These are phyloP conservation scores for Holacanthella duospinosa DNA, from an alignment of 2,888 invertebrate species.

Conservation along the genomic window DNA sequence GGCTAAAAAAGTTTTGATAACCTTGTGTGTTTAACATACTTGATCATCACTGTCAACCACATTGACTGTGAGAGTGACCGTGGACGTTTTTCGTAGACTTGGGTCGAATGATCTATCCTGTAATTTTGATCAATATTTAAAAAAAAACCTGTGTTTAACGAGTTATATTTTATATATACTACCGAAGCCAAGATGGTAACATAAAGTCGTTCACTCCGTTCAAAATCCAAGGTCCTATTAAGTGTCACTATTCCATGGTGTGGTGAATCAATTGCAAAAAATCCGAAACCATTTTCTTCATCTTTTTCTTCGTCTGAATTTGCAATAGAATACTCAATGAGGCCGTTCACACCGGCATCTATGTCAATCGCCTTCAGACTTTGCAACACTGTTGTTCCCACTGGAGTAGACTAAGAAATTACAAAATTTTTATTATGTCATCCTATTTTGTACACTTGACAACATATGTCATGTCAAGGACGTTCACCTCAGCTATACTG, in stretches of 20 bases:
- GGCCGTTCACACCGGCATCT: conserved; percentile 77
- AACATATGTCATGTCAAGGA: neutral
- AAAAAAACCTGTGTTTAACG: neutral
- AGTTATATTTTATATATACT: conserved; percentile 42
- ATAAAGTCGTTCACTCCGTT: conserved; percentile 73
- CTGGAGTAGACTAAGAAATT: conserved; percentile 63
- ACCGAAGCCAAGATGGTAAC: conserved; percentile 81
- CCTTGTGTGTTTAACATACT: conserved; percentile 44
- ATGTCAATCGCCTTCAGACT: conserved; percentile 67
- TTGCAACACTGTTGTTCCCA: conserved; percentile 75
- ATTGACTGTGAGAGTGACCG: conserved; percentile 72
- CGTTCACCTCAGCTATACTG: conserved; percentile 66
- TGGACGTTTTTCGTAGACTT: conserved; percentile 64
- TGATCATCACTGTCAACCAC: conserved; percentile 82
- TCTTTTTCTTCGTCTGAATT: conserved; percentile 51
- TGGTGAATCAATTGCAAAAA: conserved; percentile 72
- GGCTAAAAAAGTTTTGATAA: too few relatives aligned
- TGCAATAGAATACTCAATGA: conserved; percentile 74
- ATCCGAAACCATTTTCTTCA: conserved; percentile 67
- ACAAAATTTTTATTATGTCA: too few relatives aligned
- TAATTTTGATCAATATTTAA: neutral
- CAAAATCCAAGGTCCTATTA: conserved; percentile 74
- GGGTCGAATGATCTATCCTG: conserved; percentile 77
- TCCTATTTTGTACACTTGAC: neutral
- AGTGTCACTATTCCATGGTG: conserved; percentile 82